Evolutionary conservation across 2,797 vertebrate species (phyloP).

Genomic region (Sylvia borin): DNA sequence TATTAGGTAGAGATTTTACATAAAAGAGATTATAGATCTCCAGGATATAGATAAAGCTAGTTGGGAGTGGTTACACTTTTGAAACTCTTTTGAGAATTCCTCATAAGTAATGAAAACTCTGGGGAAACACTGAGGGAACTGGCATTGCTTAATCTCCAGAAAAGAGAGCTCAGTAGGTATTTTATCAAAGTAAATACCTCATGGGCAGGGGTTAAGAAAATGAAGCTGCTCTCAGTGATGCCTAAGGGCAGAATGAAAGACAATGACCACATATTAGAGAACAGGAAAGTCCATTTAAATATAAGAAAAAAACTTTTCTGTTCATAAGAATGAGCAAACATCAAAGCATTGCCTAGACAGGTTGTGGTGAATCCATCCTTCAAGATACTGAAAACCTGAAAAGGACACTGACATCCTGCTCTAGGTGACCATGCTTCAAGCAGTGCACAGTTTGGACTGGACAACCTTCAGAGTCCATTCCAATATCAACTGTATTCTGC

Average conservation of each 20-base stretch:
- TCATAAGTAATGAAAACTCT: background rate
- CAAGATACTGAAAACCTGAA: background rate
- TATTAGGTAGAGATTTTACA: too few species aligned
- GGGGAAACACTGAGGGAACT: background rate
- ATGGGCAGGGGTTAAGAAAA: background rate
- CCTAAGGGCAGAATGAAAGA: background rate
- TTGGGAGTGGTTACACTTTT: background rate
- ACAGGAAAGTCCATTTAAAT: background rate
- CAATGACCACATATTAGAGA: background rate
- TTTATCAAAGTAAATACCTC: background rate
- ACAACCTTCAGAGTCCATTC: background rate
- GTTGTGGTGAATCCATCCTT: background rate
- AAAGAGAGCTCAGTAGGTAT: background rate
- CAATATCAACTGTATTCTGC: background rate
- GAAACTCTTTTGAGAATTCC: background rate
- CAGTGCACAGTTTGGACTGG: background rate
- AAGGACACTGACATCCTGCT: background rate
- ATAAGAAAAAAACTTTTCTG: background rate
- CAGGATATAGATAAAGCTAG: background rate
- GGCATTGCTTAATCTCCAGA: background rate
- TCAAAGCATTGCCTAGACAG: background rate
- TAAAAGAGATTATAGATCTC: background rate
- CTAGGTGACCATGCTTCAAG: fast-evolving
- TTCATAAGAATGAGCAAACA: background rate
- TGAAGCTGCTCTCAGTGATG: background rate